Evolutionary conservation across 64 coral and sea anemone genomes (phyloP).

Genomic region (Orbicella faveolata): DNA sequence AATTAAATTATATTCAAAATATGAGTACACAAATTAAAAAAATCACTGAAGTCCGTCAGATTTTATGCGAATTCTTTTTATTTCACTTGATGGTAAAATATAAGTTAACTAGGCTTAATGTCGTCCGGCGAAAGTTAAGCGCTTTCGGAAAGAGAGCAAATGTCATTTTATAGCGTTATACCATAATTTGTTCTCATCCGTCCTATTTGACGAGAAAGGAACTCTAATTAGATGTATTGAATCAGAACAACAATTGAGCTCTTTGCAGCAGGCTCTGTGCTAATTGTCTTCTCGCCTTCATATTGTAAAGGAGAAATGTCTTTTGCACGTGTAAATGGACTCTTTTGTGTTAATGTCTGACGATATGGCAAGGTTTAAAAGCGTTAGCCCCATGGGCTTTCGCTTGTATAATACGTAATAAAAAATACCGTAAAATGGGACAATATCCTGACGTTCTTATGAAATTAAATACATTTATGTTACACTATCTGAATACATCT

Average conservation of each 20-base stretch:
- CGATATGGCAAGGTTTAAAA: neutral
- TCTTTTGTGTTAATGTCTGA: neutral
- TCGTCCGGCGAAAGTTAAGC: too few species aligned
- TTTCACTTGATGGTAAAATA: too few species aligned
- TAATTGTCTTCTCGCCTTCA: neutral
- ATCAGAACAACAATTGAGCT: neutral
- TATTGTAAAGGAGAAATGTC: neutral
- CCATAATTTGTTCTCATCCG: neutral
- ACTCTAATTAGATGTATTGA: neutral
- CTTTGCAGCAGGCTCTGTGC: neutral
- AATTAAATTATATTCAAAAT: conserved; percentile 23
- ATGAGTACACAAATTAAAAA: neutral
- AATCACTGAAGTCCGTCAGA: neutral
- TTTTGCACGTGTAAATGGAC: neutral
- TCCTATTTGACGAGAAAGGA: neutral
- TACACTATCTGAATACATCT: neutral
- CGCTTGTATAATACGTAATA: neutral
- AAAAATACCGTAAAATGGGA: neutral
- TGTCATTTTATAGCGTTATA: neutral
- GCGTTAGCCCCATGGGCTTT: neutral
- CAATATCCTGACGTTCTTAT: neutral
- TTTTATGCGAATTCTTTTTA: neutral
- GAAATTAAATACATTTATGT: neutral
- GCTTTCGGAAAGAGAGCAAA: neutral
- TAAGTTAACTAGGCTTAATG: too few species aligned